These are phyloP conservation scores for Pollenia angustigena DNA, from an alignment of 2,888 invertebrate genomes.

Conservation along the genomic window DNA sequence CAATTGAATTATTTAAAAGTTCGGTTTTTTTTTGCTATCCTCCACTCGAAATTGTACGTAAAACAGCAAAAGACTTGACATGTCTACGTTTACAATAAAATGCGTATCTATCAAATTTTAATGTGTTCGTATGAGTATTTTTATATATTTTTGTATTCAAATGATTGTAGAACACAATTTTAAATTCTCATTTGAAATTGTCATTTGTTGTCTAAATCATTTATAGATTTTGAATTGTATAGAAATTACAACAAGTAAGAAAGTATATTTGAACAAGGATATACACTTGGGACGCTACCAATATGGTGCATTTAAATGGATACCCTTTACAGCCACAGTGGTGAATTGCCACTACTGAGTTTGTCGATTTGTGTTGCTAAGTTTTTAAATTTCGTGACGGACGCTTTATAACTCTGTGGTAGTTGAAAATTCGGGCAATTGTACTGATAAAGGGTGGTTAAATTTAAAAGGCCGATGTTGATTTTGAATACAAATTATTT, in stretches of 20 bases:
- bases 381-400: too few species aligned
- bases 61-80: not conserved
- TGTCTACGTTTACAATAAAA: conserved; percentile 4
- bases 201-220: conserved; percentile 42
- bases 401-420: too few species aligned
- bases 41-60: not conserved
- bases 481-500: too few species aligned
- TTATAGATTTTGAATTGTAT: conserved; percentile 28
- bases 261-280: too few species aligned
- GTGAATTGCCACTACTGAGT: too few species aligned
- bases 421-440: too few species aligned
- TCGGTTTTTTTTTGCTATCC: not conserved
- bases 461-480: too few species aligned
- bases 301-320: too few species aligned
- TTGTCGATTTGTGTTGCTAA: too few species aligned
- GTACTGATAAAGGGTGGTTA: too few species aligned
- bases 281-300: too few species aligned
- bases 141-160: conserved; percentile 25
- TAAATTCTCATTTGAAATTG: conserved; percentile 46
- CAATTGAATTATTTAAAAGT: conserved; percentile 57
- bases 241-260: conserved; percentile 7
- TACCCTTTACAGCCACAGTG: too few species aligned
- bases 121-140: conserved; percentile 2
- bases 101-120: conserved; percentile 50
- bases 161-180: conserved; percentile 42